Evolutionary conservation across 2,888 invertebrate species (phyloP).

Genomic region (Cactoblastis cactorum): DNA sequence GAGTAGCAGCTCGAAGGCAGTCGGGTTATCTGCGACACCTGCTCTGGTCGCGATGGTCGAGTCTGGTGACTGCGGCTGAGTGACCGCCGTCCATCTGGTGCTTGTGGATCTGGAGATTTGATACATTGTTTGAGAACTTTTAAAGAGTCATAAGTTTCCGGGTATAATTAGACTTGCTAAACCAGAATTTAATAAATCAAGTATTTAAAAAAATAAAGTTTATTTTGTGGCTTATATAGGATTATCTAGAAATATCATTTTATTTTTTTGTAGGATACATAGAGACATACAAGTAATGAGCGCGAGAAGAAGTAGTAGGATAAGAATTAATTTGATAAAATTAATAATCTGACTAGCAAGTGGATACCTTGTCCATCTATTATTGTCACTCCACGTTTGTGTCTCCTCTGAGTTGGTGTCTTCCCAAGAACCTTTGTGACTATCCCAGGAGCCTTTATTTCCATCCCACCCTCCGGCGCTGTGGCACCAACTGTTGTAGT

Average conservation of each 20-base stretch:
- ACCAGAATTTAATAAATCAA: too few species aligned
- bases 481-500: constrained; percentile 10
- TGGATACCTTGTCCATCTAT: not conserved
- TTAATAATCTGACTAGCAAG: not conserved
- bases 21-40: not conserved
- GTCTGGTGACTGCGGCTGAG: not conserved
- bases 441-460: not conserved
- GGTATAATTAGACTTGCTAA: too few species aligned
- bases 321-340: not conserved
- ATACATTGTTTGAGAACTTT: not conserved
- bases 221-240: too few species aligned
- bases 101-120: constrained; percentile 1
- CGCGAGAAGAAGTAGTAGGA: too few species aligned
- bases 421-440: constrained; percentile 3
- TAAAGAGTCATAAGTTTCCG: too few species aligned
- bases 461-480: constrained; percentile 1
- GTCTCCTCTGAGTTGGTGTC: not conserved
- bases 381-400: not conserved
- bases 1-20: constrained; percentile 1
- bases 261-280: too few species aligned
- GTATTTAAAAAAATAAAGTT: too few species aligned
- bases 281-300: too few species aligned
- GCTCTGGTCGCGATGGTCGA: not conserved
- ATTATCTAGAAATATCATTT: too few species aligned
- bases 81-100: not conserved